phyloP scores from a whole-genome alignment of 1,140 invertebrate species.

The Mylabris phalerata region DNA sequence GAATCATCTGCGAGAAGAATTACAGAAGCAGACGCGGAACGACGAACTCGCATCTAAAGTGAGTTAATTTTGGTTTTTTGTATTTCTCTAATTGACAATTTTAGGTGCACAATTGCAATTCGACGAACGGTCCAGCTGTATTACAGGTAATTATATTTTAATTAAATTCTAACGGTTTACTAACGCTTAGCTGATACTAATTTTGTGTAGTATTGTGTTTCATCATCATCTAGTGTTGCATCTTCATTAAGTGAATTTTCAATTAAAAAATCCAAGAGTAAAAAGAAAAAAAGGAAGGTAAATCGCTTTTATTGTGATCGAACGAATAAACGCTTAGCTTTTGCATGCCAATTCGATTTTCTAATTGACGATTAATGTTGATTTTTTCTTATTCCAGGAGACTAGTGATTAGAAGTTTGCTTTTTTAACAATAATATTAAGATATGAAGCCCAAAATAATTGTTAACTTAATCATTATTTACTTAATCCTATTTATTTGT shows the following conservation, averaged over 20 bases:
- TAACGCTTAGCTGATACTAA: too few species aligned
- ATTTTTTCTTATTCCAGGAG: not conserved
- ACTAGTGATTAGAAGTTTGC: not conserved
- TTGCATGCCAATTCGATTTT: too few species aligned
- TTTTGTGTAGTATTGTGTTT: slow-evolving; percentile 16
- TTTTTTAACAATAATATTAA: not conserved
- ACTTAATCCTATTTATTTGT: not conserved
- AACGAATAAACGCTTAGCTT: not conserved
- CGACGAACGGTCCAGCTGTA: too few species aligned
- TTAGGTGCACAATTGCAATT: too few species aligned
- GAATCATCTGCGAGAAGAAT: too few species aligned
- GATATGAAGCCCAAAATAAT: not conserved
- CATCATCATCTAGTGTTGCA: slow-evolving; percentile 17
- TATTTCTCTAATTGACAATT: too few species aligned
- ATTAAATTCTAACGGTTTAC: too few species aligned
- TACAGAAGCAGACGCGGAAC: too few species aligned
- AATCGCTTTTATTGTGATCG: not conserved
- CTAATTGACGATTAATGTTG: not conserved
- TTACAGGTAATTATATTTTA: too few species aligned
- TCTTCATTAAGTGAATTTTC: slow-evolving; percentile 15
- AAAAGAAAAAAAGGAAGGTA: slow-evolving; percentile 25
- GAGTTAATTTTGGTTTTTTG: too few species aligned
- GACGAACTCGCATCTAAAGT: too few species aligned
- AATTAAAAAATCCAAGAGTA: slow-evolving; percentile 22
- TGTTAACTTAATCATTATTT: slow-evolving; percentile 5